Evolutionary conservation across 2,888 invertebrate genomes (phyloP).

Genomic region (Caenorhabditis afra): DNA sequence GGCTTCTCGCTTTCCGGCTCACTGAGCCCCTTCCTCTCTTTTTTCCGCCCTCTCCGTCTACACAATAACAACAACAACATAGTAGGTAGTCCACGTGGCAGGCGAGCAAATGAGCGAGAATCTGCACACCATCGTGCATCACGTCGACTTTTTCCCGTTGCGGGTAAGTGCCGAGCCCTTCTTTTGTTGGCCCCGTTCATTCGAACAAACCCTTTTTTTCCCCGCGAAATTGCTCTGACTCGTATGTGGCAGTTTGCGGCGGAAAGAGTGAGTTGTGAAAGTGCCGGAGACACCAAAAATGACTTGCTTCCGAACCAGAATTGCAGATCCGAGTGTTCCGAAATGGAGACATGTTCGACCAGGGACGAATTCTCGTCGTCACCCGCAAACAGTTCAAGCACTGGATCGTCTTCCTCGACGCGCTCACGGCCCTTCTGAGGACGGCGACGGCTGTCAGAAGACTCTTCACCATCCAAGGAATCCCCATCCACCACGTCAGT

Average conservation of each 20-base stretch:
- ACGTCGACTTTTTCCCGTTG: constrained; percentile 48
- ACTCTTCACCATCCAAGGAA: constrained; percentile 59
- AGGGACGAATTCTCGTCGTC: constrained; percentile 68
- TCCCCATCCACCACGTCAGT: constrained; percentile 62
- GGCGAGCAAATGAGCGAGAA: constrained; percentile 45
- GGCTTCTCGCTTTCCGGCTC: constrained; percentile 8
- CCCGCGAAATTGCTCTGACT: constrained; percentile 3
- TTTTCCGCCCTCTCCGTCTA: neutral
- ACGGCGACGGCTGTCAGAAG: constrained; percentile 60
- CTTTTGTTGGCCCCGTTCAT: neutral
- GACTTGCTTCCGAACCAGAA: no score
- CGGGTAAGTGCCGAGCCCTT: constrained; percentile 18
- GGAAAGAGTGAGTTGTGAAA: constrained; percentile 7
- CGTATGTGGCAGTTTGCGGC: constrained; percentile 28
- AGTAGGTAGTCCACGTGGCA: neutral
- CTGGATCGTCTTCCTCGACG: constrained; percentile 74
- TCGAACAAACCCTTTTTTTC: constrained; percentile 8
- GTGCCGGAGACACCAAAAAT: neutral
- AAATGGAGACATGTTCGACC: constrained; percentile 72
- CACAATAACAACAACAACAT: constrained; percentile 4
- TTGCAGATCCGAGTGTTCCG: constrained; percentile 72
- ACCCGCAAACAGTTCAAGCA: constrained; percentile 73
- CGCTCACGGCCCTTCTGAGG: constrained; percentile 61
- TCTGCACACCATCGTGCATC: constrained; percentile 49
- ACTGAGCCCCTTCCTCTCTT: neutral